Evolutionary conservation across 92 coral and sea anemone species (phyloP).

Genomic region (Nematostella vectensis): DNA sequence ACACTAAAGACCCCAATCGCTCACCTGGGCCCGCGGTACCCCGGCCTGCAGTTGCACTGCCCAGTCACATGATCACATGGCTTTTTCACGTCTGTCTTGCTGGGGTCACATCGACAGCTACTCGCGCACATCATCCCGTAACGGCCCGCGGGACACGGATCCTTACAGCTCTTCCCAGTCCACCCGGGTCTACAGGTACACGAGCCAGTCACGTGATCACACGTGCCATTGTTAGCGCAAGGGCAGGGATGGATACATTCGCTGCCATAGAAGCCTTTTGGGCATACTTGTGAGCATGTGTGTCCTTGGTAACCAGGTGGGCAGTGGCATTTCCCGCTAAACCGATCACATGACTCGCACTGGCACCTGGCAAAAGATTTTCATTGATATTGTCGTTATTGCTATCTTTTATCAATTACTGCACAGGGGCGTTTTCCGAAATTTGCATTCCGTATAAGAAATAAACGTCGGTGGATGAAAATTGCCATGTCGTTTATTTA

Average conservation of each 20-base stretch:
- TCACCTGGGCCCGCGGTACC: too few species aligned
- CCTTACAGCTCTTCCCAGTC: conserved; percentile 60
- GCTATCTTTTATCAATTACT: too few species aligned
- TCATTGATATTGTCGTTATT: too few species aligned
- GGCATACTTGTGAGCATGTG: conserved; percentile 64
- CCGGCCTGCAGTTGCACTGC: conserved; percentile 61
- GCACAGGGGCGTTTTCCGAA: too few species aligned
- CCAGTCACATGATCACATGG: conserved; percentile 86
- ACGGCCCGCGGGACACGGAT: conserved; percentile 55
- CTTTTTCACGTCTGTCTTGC: conserved; percentile 26
- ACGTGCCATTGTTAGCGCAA: conserved; percentile 55
- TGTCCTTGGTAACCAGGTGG: conserved; percentile 84
- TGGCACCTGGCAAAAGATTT: too few species aligned
- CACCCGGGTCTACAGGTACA: conserved; percentile 86
- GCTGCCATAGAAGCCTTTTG: conserved; percentile 62
- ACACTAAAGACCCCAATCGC: too few species aligned
- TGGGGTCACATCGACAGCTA: conserved; percentile 55
- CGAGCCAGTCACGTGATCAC: conserved; percentile 72
- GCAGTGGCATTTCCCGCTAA: conserved; percentile 62
- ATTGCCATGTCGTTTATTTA: too few species aligned
- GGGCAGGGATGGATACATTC: conserved; percentile 56
- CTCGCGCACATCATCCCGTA: conserved; percentile 72
- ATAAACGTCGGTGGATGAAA: too few species aligned
- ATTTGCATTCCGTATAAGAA: too few species aligned
- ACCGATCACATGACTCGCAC: conserved; percentile 54